Percentiles rank a stretch among this genome's conserved stretches.
These are phyloP conservation scores for Tinamus major DNA, from an alignment of 2,797 vertebrate species.

Conservation along the genomic window DNA sequence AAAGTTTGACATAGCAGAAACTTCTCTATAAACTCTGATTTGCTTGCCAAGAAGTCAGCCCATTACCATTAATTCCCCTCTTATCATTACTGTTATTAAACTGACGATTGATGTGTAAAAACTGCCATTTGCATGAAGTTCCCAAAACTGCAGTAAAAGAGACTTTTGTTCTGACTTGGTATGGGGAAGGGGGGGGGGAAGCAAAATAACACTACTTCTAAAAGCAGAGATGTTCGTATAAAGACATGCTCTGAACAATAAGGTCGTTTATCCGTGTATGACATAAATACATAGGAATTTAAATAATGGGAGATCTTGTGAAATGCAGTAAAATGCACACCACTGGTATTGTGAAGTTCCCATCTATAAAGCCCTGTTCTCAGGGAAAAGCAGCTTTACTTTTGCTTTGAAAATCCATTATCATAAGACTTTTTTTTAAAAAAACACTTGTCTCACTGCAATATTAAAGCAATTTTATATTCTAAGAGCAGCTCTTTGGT, in stretches of 20 bases:
- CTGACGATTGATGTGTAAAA: conserved; percentile 71
- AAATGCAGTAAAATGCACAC: conserved; percentile 70
- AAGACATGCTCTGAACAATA: conserved; percentile 80
- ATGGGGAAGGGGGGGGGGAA: neutral
- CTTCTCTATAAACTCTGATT: conserved; percentile 61
- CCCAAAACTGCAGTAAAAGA: conserved; percentile 73
- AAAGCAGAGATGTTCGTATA: conserved; percentile 74
- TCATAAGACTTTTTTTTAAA: conserved; percentile 50
- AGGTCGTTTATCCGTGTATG: conserved; percentile 78
- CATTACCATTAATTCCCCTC: conserved; percentile 58
- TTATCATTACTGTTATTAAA: conserved; percentile 70
- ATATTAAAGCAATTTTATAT: conserved; percentile 79
- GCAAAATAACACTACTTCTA: conserved; percentile 68
- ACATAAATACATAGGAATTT: conserved; percentile 79
- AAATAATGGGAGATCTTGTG: conserved; percentile 79
- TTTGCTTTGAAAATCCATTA: conserved; percentile 78
- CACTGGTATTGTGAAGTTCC: conserved; percentile 69
- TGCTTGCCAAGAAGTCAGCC: conserved; percentile 64
- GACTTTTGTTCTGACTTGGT: conserved; percentile 78
- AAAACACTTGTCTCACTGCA: conserved; percentile 70
- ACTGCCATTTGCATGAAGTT: conserved; percentile 64
- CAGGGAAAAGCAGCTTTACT: conserved; percentile 69
- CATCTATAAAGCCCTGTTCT: conserved; percentile 64
- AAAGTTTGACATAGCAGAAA: conserved; percentile 40
- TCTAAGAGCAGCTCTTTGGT: conserved; percentile 64